Conservation (phyloP, 1,140 invertebrate species). For the Cotesia glomerata region DNA sequence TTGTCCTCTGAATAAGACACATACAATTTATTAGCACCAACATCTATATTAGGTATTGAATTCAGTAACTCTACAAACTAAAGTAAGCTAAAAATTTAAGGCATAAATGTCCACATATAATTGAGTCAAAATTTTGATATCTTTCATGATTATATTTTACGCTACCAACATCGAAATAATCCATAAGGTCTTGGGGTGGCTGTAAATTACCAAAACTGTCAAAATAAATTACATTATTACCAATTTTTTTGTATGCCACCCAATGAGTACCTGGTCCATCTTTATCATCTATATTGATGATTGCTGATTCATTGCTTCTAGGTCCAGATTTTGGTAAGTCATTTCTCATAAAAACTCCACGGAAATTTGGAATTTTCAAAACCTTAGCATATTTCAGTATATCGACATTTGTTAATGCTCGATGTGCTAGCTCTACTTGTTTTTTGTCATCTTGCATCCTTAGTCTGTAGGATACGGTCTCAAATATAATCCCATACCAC, state of each 20-base stretch:
- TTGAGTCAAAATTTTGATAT: conserved; percentile 29
- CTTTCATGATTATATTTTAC: conserved; percentile 29
- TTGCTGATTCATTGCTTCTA: conserved; percentile 15
- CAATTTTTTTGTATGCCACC: conserved; percentile 42
- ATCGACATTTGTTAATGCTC: conserved; percentile 39
- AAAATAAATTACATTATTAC: conserved; percentile 37
- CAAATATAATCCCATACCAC: conserved; percentile 36
- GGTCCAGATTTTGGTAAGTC: conserved; percentile 33
- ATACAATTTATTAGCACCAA: conserved; percentile 47
- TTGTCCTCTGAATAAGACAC: not conserved
- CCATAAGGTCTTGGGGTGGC: conserved; percentile 32
- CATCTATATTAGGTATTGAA: conserved; percentile 49
- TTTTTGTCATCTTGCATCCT: conserved; percentile 12
- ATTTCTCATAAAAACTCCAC: conserved; percentile 43
- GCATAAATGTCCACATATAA: conserved; percentile 31
- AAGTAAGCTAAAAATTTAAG: conserved; percentile 29
- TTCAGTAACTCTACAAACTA: conserved; percentile 47
- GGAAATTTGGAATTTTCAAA: conserved; percentile 35
- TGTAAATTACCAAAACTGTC: conserved; percentile 42
- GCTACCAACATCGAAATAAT: conserved; percentile 29
- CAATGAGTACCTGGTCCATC: conserved; percentile 41
- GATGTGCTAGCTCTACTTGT: conserved; percentile 22
- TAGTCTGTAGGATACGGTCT: not conserved
- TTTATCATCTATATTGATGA: conserved; percentile 28
- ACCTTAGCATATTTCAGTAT: conserved; percentile 33